These are phyloP conservation scores for Tiphia femorata DNA, from an alignment of 2,888 invertebrate species.

Conservation along the genomic window DNA sequence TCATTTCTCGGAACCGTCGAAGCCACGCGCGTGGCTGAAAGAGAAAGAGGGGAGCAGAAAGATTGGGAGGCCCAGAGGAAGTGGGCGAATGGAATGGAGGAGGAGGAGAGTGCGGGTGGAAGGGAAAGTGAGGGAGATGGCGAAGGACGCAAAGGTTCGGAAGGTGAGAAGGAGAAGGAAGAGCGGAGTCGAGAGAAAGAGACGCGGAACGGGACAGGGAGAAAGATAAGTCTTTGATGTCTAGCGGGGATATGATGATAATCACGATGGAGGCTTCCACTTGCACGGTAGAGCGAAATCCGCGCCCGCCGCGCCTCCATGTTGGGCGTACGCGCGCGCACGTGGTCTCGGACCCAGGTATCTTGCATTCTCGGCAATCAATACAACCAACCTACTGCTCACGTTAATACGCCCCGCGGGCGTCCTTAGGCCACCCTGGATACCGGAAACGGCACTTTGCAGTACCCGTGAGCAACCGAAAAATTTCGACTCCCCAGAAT, in stretches of 20 bases:
- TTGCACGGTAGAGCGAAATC: conserved; percentile 46
- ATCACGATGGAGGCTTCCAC: conserved; percentile 55
- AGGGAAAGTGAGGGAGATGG: conserved; percentile 18
- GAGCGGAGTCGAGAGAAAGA: conserved; percentile 18
- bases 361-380: conserved; percentile 46
- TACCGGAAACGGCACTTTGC: too few species aligned
- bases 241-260: conserved; percentile 62
- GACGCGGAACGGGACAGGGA: conserved; percentile 39
- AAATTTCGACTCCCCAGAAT: too few species aligned
- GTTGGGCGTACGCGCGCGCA: conserved; percentile 34
- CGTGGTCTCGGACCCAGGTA: conserved; percentile 39
- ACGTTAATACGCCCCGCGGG: conserved; percentile 36
- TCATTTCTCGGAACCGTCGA: conserved; percentile 52
- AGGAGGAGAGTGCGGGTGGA: conserved; percentile 18
- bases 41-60: conserved; percentile 13
- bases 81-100: conserved; percentile 14
- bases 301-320: conserved; percentile 26
- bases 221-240: conserved; percentile 61
- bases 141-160: conserved; percentile 13
- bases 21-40: conserved; percentile 31
- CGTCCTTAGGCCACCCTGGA: conserved; percentile 29
- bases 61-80: too few species aligned
- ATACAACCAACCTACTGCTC: conserved; percentile 46
- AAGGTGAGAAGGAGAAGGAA: conserved; percentile 20
- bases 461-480: too few species aligned